Conservation (phyloP, 2,797 vertebrate species). For the Sebastes glaucus region DNA sequence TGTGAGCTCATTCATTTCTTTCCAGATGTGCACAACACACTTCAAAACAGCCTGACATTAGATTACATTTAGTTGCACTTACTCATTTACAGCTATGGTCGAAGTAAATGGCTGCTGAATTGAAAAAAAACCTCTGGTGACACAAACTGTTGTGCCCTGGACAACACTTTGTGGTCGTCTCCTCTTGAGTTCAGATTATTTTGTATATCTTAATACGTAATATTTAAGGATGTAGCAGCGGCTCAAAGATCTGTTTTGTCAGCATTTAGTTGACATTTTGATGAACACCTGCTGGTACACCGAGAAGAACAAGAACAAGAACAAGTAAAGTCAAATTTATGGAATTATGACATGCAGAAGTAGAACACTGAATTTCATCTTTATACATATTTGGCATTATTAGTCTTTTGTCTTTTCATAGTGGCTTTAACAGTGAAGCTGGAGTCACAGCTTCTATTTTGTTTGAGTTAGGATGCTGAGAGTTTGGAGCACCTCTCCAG, state of each 20-base stretch:
- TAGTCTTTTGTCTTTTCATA: not conserved
- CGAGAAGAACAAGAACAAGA: not conserved
- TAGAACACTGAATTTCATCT: not conserved
- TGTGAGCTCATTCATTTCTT: not conserved
- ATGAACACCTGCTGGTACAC: not conserved
- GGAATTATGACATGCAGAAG: not conserved
- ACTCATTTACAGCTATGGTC: not conserved
- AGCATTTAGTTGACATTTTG: slow-evolving; percentile 1
- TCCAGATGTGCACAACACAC: not conserved
- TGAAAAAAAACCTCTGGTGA: not conserved
- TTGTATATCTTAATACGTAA: not conserved
- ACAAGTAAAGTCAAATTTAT: no score
- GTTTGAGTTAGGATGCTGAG: not conserved
- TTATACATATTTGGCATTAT: not conserved
- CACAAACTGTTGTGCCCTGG: not conserved
- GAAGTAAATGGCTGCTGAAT: not conserved
- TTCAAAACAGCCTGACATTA: not conserved
- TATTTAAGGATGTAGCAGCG: not conserved
- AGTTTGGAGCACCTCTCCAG: slow-evolving; percentile 63
- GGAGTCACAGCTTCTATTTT: not conserved
- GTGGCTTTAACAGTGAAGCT: not conserved
- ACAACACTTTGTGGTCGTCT: not conserved
- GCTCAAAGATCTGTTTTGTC: not conserved
- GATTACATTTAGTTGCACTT: not conserved
- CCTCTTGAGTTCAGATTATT: not conserved